These are phyloP conservation scores for Pipistrellus kuhlii DNA, from an alignment of 2,797 vertebrate genomes.

Conservation along the genomic window DNA sequence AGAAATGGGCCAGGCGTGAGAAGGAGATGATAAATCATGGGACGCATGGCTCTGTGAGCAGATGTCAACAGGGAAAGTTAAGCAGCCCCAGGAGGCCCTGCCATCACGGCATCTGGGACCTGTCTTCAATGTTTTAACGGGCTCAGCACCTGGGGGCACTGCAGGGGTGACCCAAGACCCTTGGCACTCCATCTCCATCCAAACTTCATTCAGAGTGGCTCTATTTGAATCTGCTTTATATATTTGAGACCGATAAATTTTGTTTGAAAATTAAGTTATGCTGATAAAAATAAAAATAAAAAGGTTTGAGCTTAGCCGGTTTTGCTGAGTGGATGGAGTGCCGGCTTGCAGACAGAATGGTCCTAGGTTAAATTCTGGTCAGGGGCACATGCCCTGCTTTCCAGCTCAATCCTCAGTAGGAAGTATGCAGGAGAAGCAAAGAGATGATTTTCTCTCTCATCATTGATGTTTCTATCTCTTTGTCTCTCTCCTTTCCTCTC, in stretches of 20 bases:
- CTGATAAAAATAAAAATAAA: background rate
- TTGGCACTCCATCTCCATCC: background rate
- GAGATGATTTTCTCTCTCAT: no score
- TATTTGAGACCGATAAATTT: background rate
- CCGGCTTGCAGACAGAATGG: no score
- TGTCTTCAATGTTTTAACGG: background rate
- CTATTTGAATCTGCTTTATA: conserved; percentile 20
- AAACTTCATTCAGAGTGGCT: background rate
- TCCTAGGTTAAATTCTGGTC: no score
- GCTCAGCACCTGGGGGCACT: background rate
- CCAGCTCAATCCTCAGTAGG: no score
- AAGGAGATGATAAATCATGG: background rate
- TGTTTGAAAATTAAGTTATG: conserved; percentile 41
- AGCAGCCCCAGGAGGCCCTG: background rate
- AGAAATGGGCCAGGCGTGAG: background rate
- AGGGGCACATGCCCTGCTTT: no score
- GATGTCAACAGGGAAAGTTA: background rate
- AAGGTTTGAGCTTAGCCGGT: no score
- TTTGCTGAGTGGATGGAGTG: no score
- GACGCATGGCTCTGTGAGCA: background rate
- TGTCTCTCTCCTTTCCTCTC: no score
- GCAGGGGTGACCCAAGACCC: background rate
- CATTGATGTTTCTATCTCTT: no score
- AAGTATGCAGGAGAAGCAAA: no score
- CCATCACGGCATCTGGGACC: background rate